Evolutionary conservation across 2,888 invertebrate genomes (phyloP).

Genomic region (Nycteola revayana): DNA sequence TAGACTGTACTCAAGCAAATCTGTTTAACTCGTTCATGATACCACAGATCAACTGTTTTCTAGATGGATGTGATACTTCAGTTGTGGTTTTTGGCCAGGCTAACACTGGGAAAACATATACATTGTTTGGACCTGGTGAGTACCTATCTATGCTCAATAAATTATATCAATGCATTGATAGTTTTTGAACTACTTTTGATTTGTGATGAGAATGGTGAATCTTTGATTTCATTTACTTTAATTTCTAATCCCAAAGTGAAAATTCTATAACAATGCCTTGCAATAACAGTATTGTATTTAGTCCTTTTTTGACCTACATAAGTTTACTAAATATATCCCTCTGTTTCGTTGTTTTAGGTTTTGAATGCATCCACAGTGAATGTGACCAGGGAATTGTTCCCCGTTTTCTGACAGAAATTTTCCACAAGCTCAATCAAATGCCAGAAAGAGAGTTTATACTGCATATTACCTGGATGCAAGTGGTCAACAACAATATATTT

Average conservation of each 20-base stretch:
- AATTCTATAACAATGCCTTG: too few relatives aligned
- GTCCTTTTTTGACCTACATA: too few relatives aligned
- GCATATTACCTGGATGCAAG: conserved; percentile 88
- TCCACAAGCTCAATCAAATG: conserved; percentile 84
- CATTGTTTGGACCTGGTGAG: conserved; percentile 86
- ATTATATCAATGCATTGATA: too few relatives aligned
- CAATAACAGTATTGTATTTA: too few relatives aligned
- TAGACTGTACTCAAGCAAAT: conserved; percentile 84
- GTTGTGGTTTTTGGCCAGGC: conserved; percentile 86
- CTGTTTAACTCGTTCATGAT: conserved; percentile 85
- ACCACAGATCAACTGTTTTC: conserved; percentile 84
- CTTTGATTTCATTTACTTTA: too few relatives aligned
- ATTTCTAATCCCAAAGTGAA: too few relatives aligned
- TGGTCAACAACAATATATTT: conserved; percentile 84
- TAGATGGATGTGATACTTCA: conserved; percentile 90
- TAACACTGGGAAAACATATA: conserved; percentile 87
- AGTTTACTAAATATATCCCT: too few relatives aligned
- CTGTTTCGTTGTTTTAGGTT: conserved; percentile 54
- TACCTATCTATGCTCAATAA: too few relatives aligned
- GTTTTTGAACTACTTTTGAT: too few relatives aligned
- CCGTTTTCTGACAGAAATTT: conserved; percentile 87
- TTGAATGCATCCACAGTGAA: conserved; percentile 83
- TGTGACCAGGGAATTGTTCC: conserved; percentile 88
- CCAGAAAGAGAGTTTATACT: conserved; percentile 85
- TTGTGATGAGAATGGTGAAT: too few relatives aligned